Base-by-base conservation (phyloP, 2,797 vertebrate genomes). In the Myoxocephalus aenaeus region DNA sequence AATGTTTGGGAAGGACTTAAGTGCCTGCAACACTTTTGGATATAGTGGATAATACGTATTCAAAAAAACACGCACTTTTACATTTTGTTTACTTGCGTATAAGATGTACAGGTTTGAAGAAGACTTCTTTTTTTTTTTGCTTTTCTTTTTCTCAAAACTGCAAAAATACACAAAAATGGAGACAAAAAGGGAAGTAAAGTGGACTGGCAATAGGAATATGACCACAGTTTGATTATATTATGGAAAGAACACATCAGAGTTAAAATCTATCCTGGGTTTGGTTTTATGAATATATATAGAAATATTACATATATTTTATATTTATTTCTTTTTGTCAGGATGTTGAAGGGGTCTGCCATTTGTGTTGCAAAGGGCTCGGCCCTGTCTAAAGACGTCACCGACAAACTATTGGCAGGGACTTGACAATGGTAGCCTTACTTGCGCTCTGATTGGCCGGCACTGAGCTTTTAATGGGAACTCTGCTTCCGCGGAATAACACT, bases 1-100 rank as follows among this genome's bases (percentile, higher is more conserved):
- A 96, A 94, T 72, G 91, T 97, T 96, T 96, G 97, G 94, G 93
- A 95, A 92, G 94, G 95, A 99, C 97, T 97, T 96, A 99, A 99
- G 98, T 99, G 98, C 98, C 98, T 99, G 98, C 97, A 97, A 98
- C 93, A 97, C 95, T 94, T 95, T 95, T 95, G 94, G 91, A 95
- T 95, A 98, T 96, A 96, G 96, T 96, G 96, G 93, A 95, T 94
- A 90, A 88, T 93, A 93, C 89, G 70, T 86, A 85, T 84, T 89
- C 80, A 86, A 93, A 93, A 58, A 93, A 90, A 92, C 88, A 95
- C 76, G 87, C 92, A 94, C 94, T 95, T 96, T 96, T 95, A 94
- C 94, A 96, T 95, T 96, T 95, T 95, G 94, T 95, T 95, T 96
- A 95, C 94, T 92, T 91, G 87, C 86, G 79, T 91, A 94, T 94